Evolutionary conservation across 1,140 invertebrate genomes (phyloP), one percentile per base, ranked within the genome.

Genomic region (Micrasema minimum): DNA sequence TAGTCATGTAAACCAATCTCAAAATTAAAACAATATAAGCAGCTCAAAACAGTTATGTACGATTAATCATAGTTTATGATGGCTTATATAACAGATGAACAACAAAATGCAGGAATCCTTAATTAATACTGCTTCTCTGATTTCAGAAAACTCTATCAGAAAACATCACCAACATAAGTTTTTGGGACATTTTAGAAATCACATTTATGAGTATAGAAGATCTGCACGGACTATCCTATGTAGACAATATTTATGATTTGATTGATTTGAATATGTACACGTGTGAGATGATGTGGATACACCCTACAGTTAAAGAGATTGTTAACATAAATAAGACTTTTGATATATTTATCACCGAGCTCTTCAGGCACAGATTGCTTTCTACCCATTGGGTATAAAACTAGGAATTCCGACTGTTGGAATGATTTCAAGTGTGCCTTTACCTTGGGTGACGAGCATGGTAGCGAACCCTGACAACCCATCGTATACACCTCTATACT

Each of bases 401-500:
- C 79, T 83, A 59, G 82, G 84, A 9, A 73, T 86, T 6, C 86
- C 86, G 7, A 77, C 82, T 5, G 76, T 87, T 9, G 83, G 82
- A 0, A 72, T 85, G 0, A 81, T 81, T 65, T 81, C 85, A 3
- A 77, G 80, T 22, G 79, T 80, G 1, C 69, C 85, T 2, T 85
- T 87, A 72, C 85, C 86, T 1, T 88, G 86, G 85, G 75, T 81
- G 9, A 80, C 84, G 55, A 80, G 82, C 6, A 78, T 83, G 66
- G 80, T 87, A 35, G 85, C 78, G 1, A 87, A 87, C 76, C 84
- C 86, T 0, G 82, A 86, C 12, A 86, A 84, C 23, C 75, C 85
- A 0, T 85, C 87, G 0, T 81, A 84, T 68, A 79, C 85, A 18
- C 85, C 88, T 0, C 82, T 81, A 18, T 84, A 80, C 53, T 77